Conservation (phyloP, 2,797 vertebrate genomes). For the Pangasius macronema region DNA sequence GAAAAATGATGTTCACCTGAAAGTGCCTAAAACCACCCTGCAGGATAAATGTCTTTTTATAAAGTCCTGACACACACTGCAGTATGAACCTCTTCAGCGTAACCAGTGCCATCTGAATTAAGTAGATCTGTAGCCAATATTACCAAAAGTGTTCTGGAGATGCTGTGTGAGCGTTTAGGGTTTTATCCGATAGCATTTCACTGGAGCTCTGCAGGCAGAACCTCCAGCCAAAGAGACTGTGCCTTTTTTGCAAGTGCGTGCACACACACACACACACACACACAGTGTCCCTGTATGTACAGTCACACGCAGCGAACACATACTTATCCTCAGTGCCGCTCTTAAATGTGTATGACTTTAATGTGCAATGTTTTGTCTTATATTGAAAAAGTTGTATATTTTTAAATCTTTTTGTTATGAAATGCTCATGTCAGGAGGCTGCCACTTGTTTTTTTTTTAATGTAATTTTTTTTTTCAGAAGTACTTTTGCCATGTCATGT, state of each 20-base stretch:
- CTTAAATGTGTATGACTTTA: conserved; percentile 39
- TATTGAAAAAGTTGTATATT: conserved; percentile 84
- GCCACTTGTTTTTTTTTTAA: neutral
- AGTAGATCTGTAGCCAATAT: neutral
- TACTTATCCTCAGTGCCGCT: conserved; percentile 11
- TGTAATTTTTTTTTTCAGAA: conserved; percentile 17
- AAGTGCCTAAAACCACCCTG: conserved; percentile 33
- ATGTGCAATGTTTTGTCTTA: conserved; percentile 78
- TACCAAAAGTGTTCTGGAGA: conserved; percentile 55
- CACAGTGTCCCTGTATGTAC: conserved; percentile 4
- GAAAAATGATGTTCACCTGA: conserved; percentile 15
- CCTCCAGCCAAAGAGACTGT: conserved; percentile 73
- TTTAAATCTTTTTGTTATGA: conserved; percentile 66
- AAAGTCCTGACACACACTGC: conserved; percentile 13
- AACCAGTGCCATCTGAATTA: conserved; percentile 27
- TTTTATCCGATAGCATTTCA: conserved; percentile 59
- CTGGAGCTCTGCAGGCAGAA: conserved; percentile 90
- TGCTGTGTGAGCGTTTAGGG: conserved; percentile 16
- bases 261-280: conserved; percentile 33
- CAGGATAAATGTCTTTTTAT: conserved; percentile 8
- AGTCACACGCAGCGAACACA: neutral
- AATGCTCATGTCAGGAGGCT: conserved; percentile 21
- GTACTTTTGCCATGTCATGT: conserved; percentile 16
- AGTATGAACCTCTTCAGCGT: neutral
- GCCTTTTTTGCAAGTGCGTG: conserved; percentile 59